A percentile compares a stretch with the other conserved stretches of the same genome.
These are phyloP conservation scores for Balaenoptera acutorostrata DNA, from an alignment of 2,113 vertebrate species.

Conservation along the genomic window DNA sequence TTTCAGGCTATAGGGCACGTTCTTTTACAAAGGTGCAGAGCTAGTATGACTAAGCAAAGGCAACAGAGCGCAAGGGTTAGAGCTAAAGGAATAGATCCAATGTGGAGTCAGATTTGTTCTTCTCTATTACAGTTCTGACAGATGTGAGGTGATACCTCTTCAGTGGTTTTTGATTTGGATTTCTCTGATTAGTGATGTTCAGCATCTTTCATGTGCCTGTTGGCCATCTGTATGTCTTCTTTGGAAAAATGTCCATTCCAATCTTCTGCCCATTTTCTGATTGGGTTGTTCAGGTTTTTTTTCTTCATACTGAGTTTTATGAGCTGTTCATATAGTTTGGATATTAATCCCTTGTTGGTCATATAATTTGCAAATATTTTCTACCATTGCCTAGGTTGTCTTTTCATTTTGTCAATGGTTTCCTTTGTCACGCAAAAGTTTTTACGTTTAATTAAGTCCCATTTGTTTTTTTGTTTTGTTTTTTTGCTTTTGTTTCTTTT, in stretches of 20 bases:
- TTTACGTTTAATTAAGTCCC: neutral
- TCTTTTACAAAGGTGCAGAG: neutral
- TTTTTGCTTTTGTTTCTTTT: neutral
- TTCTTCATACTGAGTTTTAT: neutral
- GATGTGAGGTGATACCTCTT: neutral
- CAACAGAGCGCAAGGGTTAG: neutral
- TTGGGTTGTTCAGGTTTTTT: neutral
- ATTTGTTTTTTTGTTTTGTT: neutral
- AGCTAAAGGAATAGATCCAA: neutral
- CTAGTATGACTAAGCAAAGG: neutral
- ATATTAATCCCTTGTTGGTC: neutral
- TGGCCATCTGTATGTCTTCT: neutral
- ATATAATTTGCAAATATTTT: neutral
- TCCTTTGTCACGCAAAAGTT: neutral
- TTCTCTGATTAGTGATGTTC: neutral
- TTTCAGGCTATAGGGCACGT: neutral
- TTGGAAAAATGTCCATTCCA: neutral
- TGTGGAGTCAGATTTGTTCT: neutral
- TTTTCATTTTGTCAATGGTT: neutral
- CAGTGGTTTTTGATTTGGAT: neutral
- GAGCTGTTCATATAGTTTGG: neutral
- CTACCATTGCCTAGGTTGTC: neutral
- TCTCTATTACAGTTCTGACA: neutral
- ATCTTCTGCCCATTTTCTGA: accelerated
- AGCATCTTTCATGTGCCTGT: neutral